These are phyloP conservation scores for Polymixis lichenea DNA, from an alignment of 2,888 invertebrate species.

Conservation along the genomic window DNA sequence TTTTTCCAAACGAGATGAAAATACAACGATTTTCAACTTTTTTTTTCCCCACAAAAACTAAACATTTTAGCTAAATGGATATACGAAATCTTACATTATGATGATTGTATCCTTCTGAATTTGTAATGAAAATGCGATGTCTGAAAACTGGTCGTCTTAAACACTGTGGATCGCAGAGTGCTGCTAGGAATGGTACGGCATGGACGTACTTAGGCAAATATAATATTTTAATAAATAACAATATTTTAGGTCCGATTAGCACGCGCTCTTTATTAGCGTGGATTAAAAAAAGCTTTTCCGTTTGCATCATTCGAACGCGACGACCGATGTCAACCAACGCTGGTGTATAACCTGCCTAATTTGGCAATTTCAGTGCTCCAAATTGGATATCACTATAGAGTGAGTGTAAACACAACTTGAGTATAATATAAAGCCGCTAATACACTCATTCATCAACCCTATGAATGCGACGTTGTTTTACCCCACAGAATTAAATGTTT, in stretches of 20 bases:
- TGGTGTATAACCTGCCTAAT: neutral
- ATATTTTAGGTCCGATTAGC: neutral
- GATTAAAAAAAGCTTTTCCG: neutral
- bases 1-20: too few species aligned
- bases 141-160: too few species aligned
- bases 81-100: too few species aligned
- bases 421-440: slow-evolving; percentile 36
- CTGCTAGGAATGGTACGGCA: neutral
- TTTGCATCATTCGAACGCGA: neutral
- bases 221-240: too few species aligned
- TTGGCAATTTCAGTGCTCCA: too few species aligned
- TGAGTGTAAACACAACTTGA: slow-evolving; percentile 24
- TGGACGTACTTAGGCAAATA: neutral
- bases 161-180: neutral
- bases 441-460: slow-evolving; percentile 62
- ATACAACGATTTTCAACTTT: too few species aligned
- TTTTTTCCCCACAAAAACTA: too few species aligned
- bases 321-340: neutral
- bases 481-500: slow-evolving; percentile 69
- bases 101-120: too few species aligned
- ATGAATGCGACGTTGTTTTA: slow-evolving; percentile 67
- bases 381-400: slow-evolving; percentile 18
- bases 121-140: too few species aligned
- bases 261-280: neutral
- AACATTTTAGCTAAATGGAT: too few species aligned